Base-by-base conservation (phyloP, 2,113 vertebrate species). In the Phyllostomus discolor region DNA sequence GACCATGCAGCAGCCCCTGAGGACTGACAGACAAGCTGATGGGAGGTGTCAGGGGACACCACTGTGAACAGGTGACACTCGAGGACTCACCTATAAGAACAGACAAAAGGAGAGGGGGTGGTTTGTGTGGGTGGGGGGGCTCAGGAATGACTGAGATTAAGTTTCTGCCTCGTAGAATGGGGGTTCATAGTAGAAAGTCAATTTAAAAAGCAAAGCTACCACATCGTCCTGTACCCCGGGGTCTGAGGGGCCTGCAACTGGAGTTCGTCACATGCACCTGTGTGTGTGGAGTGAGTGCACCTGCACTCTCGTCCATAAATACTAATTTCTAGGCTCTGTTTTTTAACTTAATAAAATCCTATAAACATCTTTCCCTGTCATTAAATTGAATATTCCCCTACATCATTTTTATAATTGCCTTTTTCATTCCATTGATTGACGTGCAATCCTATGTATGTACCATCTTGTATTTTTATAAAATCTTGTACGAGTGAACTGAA, bases 321-420 rank as follows among this genome's bases (percentile, higher is more conserved):
- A 70, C 2, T 52, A 31, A 82, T 52, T 48, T 50, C 6, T 59
- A 22, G 26, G 67, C 64, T 70, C 22, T 64, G 17, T 38, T 81
- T 70, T 52, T 59, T 62, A 92, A 78, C n/a, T 69, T 91, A 70
- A 89, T 48, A 88, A 83, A 75, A 85, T 38, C 4, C 38, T 52
- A 4, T 57, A 75, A 87, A 43, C 28, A 31, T 28, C 31, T 81
- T 76, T 24, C 69, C 33, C 43, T 85, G 50, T n/a, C 59, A 48
- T 85, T 85, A 94, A 85, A 85, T 84, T 91, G 94, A 91, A 76
- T 79, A 84, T 72, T 72, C 54, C 86, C 57, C 54, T 57, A 33
- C 7, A 35, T 90, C n/a, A 43, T 75, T 90, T 93, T 72, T 57
- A 46, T 69, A 66, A 78, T 26, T 17, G 5, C 31, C 50, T 91